Base-by-base conservation (phyloP, 2,113 vertebrate genomes). In the Dasyornis broadbenti region DNA sequence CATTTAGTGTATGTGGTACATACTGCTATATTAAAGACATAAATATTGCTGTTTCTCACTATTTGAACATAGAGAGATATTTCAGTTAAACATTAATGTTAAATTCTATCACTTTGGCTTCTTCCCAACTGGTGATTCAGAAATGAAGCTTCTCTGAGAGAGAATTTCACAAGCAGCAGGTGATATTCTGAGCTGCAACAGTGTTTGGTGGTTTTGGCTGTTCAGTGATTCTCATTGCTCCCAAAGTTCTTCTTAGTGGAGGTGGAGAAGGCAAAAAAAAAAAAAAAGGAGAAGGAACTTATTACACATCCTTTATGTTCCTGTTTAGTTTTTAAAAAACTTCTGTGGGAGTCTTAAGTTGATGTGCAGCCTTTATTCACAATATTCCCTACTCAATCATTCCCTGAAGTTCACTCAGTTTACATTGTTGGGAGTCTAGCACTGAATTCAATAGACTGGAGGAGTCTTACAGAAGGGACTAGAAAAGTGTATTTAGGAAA, bases 161-260 rank as follows among this genome's bases (percentile, higher is more conserved):
- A 90, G 33, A 90, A 81, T 81, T 89, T 94, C 79, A 90, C 59
- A 90, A n/a, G 70, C 79, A 90, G 59, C 26, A 76, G 71, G 68
- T 80, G 64, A 69, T 77, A 86, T 61, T 54, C 65, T 59, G 39
- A 84, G 15, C 12, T 71, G 65, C 45, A 89, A n/a, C 11, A 64
- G 19, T 33, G 6, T 78, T 85, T 70, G 40, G 35, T 49, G 30
- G 3, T 44, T 93, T 93, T 79, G 73, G 49, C 53, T 89, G 22
- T 57, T 89, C 33, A 64, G 6, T 35, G 35, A 73, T 54, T 82
- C 70, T 60, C 13, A 2, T 56, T 90, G 22, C 13, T 89, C 17
- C 22, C 44, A 54, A 68, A 70, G 10, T 15, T 86, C 6, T 88
- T 71, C 66, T 80, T 64, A 60, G 69, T 53, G 49, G 40, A 86